Evolutionary conservation across 2,888 invertebrate genomes (phyloP), one percentile per base, ranked within the genome.

Genomic region (Clanis bilineata): DNA sequence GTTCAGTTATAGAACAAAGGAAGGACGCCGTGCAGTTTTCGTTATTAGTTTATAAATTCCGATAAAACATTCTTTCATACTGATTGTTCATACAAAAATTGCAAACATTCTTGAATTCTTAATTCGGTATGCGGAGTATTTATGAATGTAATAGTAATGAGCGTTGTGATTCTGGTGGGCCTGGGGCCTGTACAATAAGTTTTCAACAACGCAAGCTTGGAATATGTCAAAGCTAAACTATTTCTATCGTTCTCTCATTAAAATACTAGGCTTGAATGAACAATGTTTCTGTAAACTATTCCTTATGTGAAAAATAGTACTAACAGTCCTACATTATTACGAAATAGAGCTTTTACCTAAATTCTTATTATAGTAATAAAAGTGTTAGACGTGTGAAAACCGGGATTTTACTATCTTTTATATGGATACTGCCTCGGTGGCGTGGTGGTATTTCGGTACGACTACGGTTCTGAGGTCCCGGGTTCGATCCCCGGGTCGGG

Each of bases 261-360:
- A 77, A 76, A 73, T 76, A 66, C 71, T 70, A 60, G 60, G 68
- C 65, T 70, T 65, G 65, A 64, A 66, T 65, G 66, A 70, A 68
- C 67, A 69, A 64, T 58, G 61, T 47, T 47, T 47, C 47, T 28
- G 47, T 25, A 47, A 51, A 51, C 18, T 18, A 28, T 32, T 32
- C 18, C 18, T n/a, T 18, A 22, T 56, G n/a, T 15, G 5, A 43
- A 43, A 43, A 22, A 15, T 15, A 28, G 5, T 1, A 25, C 6
- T 57, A 5, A 18, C 0, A 18, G 18, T 25, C 18, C 28, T 15
- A 21, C 32, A 25, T 0, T 56, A 28, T 43, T 10, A 41, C 1
- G 18, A 41, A 18, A 18, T 41, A 18, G n/a, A n/a, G n/a, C n/a
- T n/a, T n/a, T n/a, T n/a, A n/a, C n/a, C n/a, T n/a, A n/a, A n/a